These are phyloP conservation scores for Argyresthia goedartella DNA, from an alignment of 2,888 invertebrate species.

Conservation along the genomic window DNA sequence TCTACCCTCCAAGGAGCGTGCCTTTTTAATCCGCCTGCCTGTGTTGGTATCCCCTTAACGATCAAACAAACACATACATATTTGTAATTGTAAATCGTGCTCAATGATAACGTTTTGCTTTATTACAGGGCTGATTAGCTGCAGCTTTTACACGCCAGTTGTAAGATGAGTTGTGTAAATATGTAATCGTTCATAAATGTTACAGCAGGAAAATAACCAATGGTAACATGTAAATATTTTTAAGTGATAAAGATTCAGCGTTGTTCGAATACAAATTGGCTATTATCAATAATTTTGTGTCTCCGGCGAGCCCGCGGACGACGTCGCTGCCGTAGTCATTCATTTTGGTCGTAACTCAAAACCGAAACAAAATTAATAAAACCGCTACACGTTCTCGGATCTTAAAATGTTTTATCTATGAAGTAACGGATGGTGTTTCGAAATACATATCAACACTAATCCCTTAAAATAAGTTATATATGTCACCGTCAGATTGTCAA, in stretches of 20 bases:
- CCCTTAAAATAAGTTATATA: too few species aligned
- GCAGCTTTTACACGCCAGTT: background rate
- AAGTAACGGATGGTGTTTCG: background rate
- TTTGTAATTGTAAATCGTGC: slow-evolving; percentile 28
- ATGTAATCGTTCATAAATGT: too few species aligned
- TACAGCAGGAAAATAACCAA: too few species aligned
- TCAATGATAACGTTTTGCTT: slow-evolving; percentile 23
- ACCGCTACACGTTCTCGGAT: background rate
- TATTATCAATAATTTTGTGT: slow-evolving; percentile 3
- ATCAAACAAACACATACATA: slow-evolving; percentile 29
- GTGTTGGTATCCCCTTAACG: slow-evolving; percentile 43
- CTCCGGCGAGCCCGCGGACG: background rate
- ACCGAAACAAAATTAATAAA: background rate
- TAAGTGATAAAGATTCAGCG: slow-evolving; percentile 1
- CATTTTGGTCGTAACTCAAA: slow-evolving; percentile 3
- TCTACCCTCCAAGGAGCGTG: slow-evolving; percentile 45
- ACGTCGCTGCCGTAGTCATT: background rate
- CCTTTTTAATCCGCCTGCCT: slow-evolving; percentile 41
- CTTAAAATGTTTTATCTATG: background rate
- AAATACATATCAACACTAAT: too few species aligned
- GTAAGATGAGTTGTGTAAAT: too few species aligned
- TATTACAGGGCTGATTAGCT: background rate
- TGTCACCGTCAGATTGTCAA: too few species aligned
- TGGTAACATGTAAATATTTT: background rate
- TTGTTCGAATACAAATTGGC: slow-evolving; percentile 3